Percentiles rank a stretch among this genome's conserved stretches.
phyloP scores from a whole-genome alignment of 2,797 vertebrate genomes.

The Falco concolor region DNA sequence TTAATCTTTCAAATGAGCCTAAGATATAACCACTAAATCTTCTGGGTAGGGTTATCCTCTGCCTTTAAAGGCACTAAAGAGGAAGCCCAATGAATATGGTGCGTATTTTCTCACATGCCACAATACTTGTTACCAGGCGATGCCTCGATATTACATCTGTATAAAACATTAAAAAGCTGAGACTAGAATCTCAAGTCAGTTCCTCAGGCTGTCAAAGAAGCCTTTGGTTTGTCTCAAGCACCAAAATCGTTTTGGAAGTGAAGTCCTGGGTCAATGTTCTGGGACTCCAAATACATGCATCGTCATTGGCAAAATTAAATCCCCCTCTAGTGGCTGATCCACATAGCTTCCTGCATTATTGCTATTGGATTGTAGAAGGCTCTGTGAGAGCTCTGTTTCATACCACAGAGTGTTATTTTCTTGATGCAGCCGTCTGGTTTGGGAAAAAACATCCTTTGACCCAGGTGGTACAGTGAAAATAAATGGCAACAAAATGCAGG shows the following conservation, averaged over 20 bases:
- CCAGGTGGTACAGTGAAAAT: background rate
- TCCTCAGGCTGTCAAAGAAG: background rate
- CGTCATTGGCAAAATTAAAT: slow-evolving; percentile 24
- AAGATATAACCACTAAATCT: background rate
- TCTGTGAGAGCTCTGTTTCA: background rate
- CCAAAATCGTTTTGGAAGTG: background rate
- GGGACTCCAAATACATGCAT: rapidly evolving
- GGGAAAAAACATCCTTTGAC: background rate
- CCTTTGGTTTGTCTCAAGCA: background rate
- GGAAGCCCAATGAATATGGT: background rate
- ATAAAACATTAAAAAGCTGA: background rate
- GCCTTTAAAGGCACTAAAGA: background rate
- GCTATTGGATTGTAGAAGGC: rapidly evolving
- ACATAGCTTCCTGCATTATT: background rate
- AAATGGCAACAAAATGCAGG: background rate
- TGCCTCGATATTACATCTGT: background rate
- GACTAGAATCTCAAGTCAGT: background rate
- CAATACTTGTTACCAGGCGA: background rate
- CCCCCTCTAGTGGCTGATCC: slow-evolving; percentile 52
- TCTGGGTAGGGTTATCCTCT: background rate
- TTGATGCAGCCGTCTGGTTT: background rate
- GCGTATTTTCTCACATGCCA: background rate
- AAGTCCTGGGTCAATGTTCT: background rate
- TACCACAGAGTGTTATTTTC: background rate
- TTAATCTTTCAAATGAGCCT: background rate